Evolutionary conservation across 2,797 vertebrate genomes (phyloP).

Genomic region (Schizothorax lantsangensis): DNA sequence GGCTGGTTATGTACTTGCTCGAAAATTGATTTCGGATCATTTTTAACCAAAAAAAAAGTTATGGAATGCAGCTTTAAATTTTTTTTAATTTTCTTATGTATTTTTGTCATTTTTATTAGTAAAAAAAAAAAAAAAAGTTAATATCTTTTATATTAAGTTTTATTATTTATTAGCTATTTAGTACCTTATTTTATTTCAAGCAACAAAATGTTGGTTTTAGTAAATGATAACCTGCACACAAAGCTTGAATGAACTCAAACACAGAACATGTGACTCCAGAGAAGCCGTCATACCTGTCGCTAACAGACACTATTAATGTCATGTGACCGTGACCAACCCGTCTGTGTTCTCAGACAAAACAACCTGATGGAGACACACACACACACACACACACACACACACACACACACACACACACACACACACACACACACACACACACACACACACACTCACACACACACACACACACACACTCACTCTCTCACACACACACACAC

Average conservation of each 20-base stretch:
- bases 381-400: not conserved
- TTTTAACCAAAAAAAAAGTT: too few species aligned
- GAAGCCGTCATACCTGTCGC: conserved; percentile 18
- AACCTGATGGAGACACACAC: conserved; percentile 17
- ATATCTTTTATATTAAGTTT: not conserved
- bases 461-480: not conserved
- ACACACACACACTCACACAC: not conserved
- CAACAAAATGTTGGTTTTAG: not conserved
- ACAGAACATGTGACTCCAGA: not conserved
- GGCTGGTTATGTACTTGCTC: too few species aligned
- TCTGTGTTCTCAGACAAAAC: conserved; percentile 41
- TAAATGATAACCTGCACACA: not conserved
- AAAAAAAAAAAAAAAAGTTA: too few species aligned
- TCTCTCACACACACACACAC: not conserved
- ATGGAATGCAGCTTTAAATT: too few species aligned
- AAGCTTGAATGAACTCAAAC: not conserved
- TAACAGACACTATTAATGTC: conserved; percentile 17
- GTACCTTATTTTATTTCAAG: not conserved
- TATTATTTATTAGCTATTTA: not conserved
- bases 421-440: not conserved
- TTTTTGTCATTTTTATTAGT: not conserved
- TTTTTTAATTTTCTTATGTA: not conserved
- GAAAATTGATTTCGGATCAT: too few species aligned
- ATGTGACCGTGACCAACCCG: conserved; percentile 27
- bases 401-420: not conserved